phyloP scores from a whole-genome alignment of 2,797 vertebrate species.

The Propithecus perrieri region DNA sequence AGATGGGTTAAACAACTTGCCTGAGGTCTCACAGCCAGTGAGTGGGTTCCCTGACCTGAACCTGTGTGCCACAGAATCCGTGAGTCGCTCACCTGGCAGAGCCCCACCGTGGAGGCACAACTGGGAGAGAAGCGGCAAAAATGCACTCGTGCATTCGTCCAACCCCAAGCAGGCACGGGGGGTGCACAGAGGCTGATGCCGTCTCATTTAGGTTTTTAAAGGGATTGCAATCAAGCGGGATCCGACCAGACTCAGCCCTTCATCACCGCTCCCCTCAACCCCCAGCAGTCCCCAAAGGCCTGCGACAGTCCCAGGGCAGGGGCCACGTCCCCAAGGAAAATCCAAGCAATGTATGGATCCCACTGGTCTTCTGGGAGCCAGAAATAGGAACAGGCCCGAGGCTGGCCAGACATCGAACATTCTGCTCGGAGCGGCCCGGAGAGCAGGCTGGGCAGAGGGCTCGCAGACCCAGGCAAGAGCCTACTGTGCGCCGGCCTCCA shows the following conservation, averaged over 20 bases:
- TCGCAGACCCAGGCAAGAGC: neutral
- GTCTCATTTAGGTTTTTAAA: neutral
- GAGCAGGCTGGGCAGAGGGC: neutral
- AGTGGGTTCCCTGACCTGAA: neutral
- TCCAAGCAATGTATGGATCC: accelerated
- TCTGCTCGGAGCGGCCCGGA: neutral
- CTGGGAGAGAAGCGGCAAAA: neutral
- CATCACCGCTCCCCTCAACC: accelerated
- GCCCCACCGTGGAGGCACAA: neutral
- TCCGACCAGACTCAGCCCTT: neutral
- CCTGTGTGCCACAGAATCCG: accelerated
- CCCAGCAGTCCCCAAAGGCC: neutral
- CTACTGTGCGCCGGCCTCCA: accelerated
- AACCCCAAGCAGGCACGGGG: accelerated
- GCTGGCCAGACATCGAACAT: accelerated
- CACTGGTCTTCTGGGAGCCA: neutral
- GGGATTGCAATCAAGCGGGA: neutral
- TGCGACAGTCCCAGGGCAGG: accelerated
- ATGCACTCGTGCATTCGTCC: accelerated
- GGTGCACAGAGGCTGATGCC: accelerated
- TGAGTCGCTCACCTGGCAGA: accelerated
- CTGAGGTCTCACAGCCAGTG: neutral
- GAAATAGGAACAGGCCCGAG: neutral
- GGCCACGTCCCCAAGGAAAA: accelerated
- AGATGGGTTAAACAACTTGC: accelerated